Conservation (phyloP, 1,140 invertebrate genomes). For the Drosophila sucinea region DNA sequence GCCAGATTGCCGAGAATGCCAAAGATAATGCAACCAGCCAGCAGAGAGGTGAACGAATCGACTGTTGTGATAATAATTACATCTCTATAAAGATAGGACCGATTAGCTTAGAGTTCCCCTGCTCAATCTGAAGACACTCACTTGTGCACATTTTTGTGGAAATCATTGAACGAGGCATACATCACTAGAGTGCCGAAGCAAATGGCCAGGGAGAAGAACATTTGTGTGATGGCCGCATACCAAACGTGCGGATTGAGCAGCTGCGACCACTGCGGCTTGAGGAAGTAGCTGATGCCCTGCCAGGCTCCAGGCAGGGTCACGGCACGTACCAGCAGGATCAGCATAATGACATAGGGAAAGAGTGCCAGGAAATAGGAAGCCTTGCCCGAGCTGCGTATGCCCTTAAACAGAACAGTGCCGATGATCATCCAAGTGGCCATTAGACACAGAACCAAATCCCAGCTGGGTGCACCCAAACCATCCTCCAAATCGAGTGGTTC, state of each 20-base stretch:
- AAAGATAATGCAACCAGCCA: conserved; percentile 94
- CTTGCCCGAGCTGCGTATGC: conserved; percentile 87
- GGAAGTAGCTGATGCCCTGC: conserved; percentile 90
- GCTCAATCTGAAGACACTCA: conserved; percentile 75
- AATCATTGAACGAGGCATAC: conserved; percentile 93
- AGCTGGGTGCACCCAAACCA: conserved; percentile 86
- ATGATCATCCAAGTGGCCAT: conserved; percentile 89
- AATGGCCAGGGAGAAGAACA: conserved; percentile 92
- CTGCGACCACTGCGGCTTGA: conserved; percentile 88
- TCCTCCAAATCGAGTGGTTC: conserved; percentile 85
- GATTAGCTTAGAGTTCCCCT: background rate
- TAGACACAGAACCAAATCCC: conserved; percentile 88
- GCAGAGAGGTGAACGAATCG: conserved; percentile 92
- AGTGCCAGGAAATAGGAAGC: conserved; percentile 89
- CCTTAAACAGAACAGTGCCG: conserved; percentile 86
- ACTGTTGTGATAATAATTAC: conserved; percentile 90
- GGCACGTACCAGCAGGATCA: conserved; percentile 87
- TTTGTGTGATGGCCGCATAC: conserved; percentile 93
- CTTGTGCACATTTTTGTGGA: conserved; percentile 91
- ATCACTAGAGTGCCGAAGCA: conserved; percentile 92
- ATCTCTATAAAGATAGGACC: conserved; percentile 83
- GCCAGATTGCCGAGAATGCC: conserved; percentile 91
- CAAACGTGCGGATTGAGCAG: conserved; percentile 88
- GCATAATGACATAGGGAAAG: conserved; percentile 90
- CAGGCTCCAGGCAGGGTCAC: conserved; percentile 90